These are phyloP conservation scores for Centruroides vittatus DNA, from an alignment of 1,140 invertebrate species.

Conservation along the genomic window DNA sequence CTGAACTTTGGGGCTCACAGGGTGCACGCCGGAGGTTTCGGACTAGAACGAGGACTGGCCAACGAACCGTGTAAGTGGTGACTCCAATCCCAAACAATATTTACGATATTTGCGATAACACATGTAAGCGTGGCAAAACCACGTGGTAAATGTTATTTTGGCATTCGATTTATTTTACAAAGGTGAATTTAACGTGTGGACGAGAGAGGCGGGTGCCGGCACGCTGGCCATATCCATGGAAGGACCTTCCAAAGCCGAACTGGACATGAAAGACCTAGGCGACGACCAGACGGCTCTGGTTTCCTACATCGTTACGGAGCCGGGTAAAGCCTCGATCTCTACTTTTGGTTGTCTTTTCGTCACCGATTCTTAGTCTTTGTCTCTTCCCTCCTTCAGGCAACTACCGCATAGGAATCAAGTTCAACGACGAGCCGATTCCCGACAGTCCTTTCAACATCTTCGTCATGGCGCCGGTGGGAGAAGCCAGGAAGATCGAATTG, in stretches of 20 bases:
- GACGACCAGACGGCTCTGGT: constrained; percentile 71
- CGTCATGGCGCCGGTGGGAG: constrained; percentile 82
- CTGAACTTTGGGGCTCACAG: constrained; percentile 57
- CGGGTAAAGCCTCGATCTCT: constrained; percentile 25
- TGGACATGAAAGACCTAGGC: constrained; percentile 89
- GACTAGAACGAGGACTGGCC: constrained; percentile 71
- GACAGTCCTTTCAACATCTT: constrained; percentile 88
- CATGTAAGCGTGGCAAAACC: no score
- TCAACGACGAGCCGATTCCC: constrained; percentile 95
- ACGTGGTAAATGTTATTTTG: not conserved
- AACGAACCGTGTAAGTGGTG: constrained; percentile 43
- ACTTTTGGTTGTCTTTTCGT: not conserved
- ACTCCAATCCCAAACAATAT: not conserved
- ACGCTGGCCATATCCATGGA: constrained; percentile 89
- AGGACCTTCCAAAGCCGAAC: constrained; percentile 90
- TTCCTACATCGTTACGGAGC: constrained; percentile 74
- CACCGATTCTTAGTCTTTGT: not conserved
- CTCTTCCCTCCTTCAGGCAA: constrained; percentile 43
- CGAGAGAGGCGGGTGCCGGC: constrained; percentile 87
- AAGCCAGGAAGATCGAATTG: constrained; percentile 81
- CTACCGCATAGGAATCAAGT: constrained; percentile 89
- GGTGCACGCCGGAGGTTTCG: constrained; percentile 78
- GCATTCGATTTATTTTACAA: not conserved
- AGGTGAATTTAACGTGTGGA: constrained; percentile 91
- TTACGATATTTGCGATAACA: not conserved